phyloP scores from a whole-genome alignment of 2,797 vertebrate species.

The Apodemus agrarius region DNA sequence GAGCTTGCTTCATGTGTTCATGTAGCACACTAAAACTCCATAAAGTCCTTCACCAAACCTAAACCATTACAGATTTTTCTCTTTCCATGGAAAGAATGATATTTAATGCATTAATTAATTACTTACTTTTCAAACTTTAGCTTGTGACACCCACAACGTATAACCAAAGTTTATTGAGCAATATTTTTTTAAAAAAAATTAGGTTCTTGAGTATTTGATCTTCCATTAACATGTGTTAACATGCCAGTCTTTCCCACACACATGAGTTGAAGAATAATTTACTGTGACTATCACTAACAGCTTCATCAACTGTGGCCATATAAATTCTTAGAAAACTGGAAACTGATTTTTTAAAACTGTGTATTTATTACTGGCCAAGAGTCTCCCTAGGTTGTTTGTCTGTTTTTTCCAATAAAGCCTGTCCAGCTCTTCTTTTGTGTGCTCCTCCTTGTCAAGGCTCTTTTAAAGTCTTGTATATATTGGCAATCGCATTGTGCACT shows the following conservation, averaged over 20 bases:
- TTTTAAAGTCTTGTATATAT: constrained; percentile 88
- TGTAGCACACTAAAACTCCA: not conserved
- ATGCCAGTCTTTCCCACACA: constrained; percentile 78
- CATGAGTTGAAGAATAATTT: constrained; percentile 78
- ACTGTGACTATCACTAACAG: constrained; percentile 73
- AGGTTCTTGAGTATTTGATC: constrained; percentile 12
- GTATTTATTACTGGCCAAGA: constrained; percentile 87
- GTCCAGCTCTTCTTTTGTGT: constrained; percentile 84
- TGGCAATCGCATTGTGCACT: constrained; percentile 87
- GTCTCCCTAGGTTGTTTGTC: constrained; percentile 85
- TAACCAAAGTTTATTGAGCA: not conserved
- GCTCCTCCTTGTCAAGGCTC: constrained; percentile 85
- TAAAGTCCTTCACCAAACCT: not conserved
- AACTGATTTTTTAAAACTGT: constrained; percentile 85
- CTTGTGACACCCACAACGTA: not conserved
- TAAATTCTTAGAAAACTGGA: constrained; percentile 83
- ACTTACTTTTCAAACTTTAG: not conserved
- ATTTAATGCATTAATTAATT: not conserved
- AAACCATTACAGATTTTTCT: not conserved
- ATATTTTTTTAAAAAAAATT: not conserved
- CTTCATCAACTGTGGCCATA: constrained; percentile 77
- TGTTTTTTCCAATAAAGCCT: constrained; percentile 81
- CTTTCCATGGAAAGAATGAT: not conserved
- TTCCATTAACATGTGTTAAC: constrained; percentile 79
- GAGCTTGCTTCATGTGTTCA: not conserved